Evolutionary conservation across 2,888 invertebrate species (phyloP).

Genomic region (Tromatobia lineatoria): DNA sequence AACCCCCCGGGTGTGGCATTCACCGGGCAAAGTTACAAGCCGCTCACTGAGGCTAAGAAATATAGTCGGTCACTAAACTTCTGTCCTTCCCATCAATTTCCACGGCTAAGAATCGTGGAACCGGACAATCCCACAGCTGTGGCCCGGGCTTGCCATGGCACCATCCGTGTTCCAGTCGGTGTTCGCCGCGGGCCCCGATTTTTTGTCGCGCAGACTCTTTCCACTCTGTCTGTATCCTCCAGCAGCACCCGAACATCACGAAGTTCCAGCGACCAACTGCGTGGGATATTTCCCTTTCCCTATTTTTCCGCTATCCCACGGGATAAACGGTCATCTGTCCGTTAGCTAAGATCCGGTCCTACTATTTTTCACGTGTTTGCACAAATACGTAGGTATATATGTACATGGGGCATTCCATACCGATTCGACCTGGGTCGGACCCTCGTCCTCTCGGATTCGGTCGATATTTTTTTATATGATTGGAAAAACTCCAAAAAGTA

Average conservation of each 20-base stretch:
- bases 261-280: constrained; percentile 31
- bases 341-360: constrained; percentile 27
- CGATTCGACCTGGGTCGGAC: no score
- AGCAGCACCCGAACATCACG: constrained; percentile 65
- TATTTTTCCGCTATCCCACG: constrained; percentile 26
- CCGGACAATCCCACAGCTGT: constrained; percentile 70
- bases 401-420: no score
- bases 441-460: no score
- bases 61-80: constrained; percentile 80
- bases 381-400: not conserved
- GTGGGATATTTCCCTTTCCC: constrained; percentile 22
- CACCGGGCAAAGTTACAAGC: constrained; percentile 53
- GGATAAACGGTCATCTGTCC: constrained; percentile 44
- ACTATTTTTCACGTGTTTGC: constrained; percentile 11
- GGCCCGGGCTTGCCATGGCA: constrained; percentile 33
- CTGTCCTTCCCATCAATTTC: constrained; percentile 80
- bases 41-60: constrained; percentile 70
- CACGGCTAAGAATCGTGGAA: constrained; percentile 76
- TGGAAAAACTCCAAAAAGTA: no score
- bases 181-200: constrained; percentile 74
- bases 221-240: constrained; percentile 43
- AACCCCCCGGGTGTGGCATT: constrained; percentile 60
- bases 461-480: no score
- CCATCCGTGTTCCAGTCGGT: constrained; percentile 60
- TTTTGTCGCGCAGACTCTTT: constrained; percentile 71